These are phyloP conservation scores for Scomberomorus guttatus DNA, from an alignment of 2,797 vertebrate species.

Conservation along the genomic window DNA sequence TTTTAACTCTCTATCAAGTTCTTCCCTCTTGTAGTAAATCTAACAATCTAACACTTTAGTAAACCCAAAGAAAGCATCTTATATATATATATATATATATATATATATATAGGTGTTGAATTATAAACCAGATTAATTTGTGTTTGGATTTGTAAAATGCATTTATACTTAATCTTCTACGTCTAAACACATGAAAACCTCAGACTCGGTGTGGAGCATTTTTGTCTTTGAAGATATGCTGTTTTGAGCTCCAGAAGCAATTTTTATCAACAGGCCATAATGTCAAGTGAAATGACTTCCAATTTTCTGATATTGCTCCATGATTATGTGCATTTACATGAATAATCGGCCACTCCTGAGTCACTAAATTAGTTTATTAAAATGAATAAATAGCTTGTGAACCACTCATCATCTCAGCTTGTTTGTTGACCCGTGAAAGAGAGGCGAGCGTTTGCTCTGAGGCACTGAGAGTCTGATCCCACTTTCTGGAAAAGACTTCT, in stretches of 20 bases:
- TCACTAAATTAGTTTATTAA: not conserved
- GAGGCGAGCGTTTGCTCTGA: constrained; percentile 27
- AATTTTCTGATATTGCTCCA: not conserved
- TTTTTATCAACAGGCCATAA: not conserved
- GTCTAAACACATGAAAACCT: not conserved
- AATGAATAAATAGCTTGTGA: constrained; percentile 5
- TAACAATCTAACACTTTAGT: not conserved
- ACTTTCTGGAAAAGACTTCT: constrained; percentile 59
- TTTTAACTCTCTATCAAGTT: constrained; percentile 17
- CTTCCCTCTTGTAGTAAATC: not conserved
- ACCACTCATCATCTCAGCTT: not conserved
- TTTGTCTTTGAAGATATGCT: not conserved
- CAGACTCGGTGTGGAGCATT: not conserved
- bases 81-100: not conserved
- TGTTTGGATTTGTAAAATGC: not conserved
- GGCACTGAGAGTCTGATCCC: constrained; percentile 24
- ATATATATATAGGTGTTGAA: constrained; percentile 10
- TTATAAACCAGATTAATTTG: constrained; percentile 3
- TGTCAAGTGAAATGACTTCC: not conserved
- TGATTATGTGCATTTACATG: not conserved
- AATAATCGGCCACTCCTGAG: not conserved
- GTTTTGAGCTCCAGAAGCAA: not conserved
- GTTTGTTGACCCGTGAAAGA: constrained; percentile 10
- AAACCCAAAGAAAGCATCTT: constrained; percentile 6
- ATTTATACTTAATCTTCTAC: constrained; percentile 8